A percentile compares a stretch with the other conserved stretches of the same genome.
phyloP scores from a whole-genome alignment of 2,113 vertebrate genomes.

The Columba livia region DNA sequence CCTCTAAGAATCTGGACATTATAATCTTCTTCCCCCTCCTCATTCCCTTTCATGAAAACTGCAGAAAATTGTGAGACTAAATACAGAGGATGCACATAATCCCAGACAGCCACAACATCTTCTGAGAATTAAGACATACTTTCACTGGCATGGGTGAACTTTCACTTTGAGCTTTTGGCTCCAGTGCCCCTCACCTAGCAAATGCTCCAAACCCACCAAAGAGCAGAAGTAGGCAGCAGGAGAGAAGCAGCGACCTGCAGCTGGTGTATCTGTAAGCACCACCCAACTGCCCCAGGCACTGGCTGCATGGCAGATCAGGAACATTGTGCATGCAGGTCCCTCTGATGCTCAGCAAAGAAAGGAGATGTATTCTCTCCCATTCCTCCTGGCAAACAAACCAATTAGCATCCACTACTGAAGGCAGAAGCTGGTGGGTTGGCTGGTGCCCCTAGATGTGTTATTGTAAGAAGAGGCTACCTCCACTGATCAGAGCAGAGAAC shows the following conservation, averaged over 20 bases:
- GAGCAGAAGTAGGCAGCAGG: neutral
- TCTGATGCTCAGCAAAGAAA: neutral
- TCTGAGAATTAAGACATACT: neutral
- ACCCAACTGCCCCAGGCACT: neutral
- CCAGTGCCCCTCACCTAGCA: neutral
- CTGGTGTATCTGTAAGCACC: neutral
- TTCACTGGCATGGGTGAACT: neutral
- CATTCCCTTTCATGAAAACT: neutral
- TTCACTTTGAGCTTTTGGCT: neutral
- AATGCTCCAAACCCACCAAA: neutral
- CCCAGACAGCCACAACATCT: neutral
- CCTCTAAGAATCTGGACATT: neutral
- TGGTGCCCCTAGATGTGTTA: rapidly evolving
- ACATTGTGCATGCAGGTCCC: neutral
- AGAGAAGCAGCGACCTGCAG: neutral
- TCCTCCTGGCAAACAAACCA: neutral
- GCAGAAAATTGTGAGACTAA: neutral
- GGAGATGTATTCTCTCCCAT: neutral
- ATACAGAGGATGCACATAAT: neutral
- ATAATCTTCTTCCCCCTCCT: neutral
- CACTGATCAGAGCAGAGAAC: neutral
- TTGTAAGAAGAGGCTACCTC: neutral
- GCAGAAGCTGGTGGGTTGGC: neutral
- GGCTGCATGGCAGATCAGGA: rapidly evolving
- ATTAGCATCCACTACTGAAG: rapidly evolving